Evolutionary conservation across 2,113 vertebrate genomes (phyloP).

Genomic region (Ailurus styani): DNA sequence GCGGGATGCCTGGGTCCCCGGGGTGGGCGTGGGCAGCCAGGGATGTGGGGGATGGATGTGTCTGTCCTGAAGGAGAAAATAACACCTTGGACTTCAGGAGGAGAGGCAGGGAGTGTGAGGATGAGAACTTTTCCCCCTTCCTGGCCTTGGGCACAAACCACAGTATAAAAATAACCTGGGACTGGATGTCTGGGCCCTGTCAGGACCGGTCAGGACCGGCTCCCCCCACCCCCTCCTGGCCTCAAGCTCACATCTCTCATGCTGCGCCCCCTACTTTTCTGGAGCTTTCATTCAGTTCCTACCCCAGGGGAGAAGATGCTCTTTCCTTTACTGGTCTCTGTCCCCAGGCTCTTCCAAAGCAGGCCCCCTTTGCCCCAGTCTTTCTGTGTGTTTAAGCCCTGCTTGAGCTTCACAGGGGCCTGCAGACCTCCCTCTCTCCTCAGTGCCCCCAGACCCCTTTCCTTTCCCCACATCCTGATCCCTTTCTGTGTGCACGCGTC

Average conservation of each 20-base stretch:
- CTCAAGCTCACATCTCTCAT: neutral
- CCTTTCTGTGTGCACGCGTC: neutral
- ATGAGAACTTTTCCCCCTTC: conserved; percentile 60
- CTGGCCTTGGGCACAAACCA: conserved; percentile 75
- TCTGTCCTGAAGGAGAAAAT: conserved; percentile 63
- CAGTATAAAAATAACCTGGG: conserved; percentile 76
- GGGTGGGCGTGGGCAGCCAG: conserved; percentile 10
- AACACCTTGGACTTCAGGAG: conserved; percentile 53
- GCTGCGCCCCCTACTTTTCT: neutral
- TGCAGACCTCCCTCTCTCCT: neutral
- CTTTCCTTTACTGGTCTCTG: neutral
- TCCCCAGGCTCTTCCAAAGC: neutral
- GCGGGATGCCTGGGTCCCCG: conserved; percentile 57
- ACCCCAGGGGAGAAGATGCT: neutral
- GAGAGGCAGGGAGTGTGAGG: conserved; percentile 41
- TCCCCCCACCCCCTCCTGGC: conserved; percentile 39
- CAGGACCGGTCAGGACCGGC: conserved; percentile 68
- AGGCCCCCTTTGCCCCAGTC: neutral
- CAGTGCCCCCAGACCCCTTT: neutral
- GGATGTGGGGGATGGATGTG: neutral
- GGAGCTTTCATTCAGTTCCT: neutral
- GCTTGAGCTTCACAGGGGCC: neutral
- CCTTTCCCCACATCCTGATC: neutral
- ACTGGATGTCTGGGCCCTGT: conserved; percentile 67
- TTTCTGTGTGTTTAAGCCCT: neutral